Conservation (phyloP, 2,113 vertebrate genomes). For the Hassar affinis region DNA sequence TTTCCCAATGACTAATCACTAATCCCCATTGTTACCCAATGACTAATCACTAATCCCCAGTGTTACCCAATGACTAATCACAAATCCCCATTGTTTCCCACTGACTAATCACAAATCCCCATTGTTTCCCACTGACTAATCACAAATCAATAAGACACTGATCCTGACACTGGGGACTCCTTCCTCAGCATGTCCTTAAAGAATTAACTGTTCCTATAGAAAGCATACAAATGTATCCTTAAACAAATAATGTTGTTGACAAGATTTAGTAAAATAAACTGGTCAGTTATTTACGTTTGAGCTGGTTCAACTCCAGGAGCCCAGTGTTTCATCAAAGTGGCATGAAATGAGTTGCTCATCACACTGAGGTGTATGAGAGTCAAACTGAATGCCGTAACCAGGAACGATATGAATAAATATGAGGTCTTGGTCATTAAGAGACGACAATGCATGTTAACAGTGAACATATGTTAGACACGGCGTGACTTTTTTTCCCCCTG, state of each 20-base stretch:
- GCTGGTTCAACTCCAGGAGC: background rate
- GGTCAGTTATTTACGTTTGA: background rate
- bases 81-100: too few relatives aligned
- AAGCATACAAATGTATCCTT: background rate
- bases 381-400: too few relatives aligned
- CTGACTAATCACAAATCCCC: too few relatives aligned
- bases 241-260: background rate
- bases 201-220: background rate
- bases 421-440: background rate
- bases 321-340: background rate
- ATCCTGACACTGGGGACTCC: background rate
- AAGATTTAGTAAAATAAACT: background rate
- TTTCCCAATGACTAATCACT: background rate
- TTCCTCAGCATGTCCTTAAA: background rate
- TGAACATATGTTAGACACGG: background rate
- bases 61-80: too few relatives aligned
- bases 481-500: background rate
- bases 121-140: too few relatives aligned
- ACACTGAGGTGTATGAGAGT: too few relatives aligned
- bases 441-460: background rate
- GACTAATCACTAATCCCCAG: too few relatives aligned
- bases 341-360: background rate
- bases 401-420: background rate
- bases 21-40: background rate
- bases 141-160: too few relatives aligned